Base-by-base conservation (phyloP, 2,113 vertebrate species). In the Anguilla japonica region DNA sequence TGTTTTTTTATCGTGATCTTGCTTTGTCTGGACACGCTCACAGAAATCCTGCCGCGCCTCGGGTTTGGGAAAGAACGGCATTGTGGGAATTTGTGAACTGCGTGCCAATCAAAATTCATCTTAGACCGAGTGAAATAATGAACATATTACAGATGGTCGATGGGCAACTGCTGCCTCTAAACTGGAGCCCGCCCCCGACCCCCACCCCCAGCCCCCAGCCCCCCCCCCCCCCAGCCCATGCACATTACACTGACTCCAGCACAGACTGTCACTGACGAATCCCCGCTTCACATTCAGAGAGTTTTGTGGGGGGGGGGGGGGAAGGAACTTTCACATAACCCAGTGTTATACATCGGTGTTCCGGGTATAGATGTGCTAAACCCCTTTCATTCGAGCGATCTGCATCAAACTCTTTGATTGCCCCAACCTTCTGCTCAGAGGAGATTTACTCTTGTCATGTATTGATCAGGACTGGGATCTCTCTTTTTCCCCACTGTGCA, bases 361-460 rank as follows among this genome's bases (percentile, higher is more conserved):
- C 82, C 46, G n/a, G 15, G 34, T 40, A 22, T 29, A 83, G 82
- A 83, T 93, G 92, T 93, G 94, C 93, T 91, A 91, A 92, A 92
- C 91, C 93, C 92, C 8, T 89, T 89, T 91, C 91, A 91, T 92
- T 94, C 89, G 89, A 93, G 92, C 94, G 93, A 94, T 95, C 93
- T 93, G 92, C 93, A 93, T 90, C 92, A 46, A 93, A 92, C 91
- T 92, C 91, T 95, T 94, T 95, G 94, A 95, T 95, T 94, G 93
- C 93, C 92, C 93, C 92, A 92, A 88, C 92, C 91, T 93, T 91
- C 93, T 92, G 90, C 94, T 93, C 93, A 89, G 94, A 94, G 93
- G 93, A 94, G 95, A 94, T 94, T 95, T 94, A 94, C 92, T 94
- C 92, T 93, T 95, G 92, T 94, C 95, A 94, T 94, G 91, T 95